Percentiles rank a stretch among this genome's conserved stretches.
phyloP scores from a whole-genome alignment of 2,113 vertebrate species.

The Ascaphus truei region DNA sequence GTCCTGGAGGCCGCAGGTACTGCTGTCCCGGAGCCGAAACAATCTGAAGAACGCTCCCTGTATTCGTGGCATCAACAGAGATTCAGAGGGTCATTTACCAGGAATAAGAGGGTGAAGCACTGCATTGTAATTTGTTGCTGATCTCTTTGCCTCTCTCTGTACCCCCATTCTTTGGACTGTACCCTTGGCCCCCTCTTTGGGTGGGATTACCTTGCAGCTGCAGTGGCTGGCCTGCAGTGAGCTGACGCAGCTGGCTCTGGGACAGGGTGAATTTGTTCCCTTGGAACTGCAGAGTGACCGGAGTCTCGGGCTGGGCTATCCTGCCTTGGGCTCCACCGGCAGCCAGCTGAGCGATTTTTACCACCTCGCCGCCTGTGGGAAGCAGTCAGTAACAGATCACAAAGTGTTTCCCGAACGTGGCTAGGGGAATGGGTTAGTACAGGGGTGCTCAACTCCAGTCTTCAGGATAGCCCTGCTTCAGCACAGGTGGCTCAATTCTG shows the following conservation, averaged over 20 bases:
- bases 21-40: conserved; percentile 78
- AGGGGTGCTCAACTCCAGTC: too few species aligned
- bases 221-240: conserved; percentile 86
- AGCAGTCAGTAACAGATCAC: conserved; percentile 13
- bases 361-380: conserved; percentile 77
- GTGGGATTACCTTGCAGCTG: conserved; percentile 83
- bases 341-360: conserved; percentile 82
- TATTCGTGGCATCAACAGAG: too few species aligned
- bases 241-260: conserved; percentile 86
- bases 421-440: too few species aligned
- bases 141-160: neutral
- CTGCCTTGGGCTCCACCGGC: conserved; percentile 76
- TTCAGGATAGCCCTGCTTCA: too few species aligned
- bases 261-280: conserved; percentile 91
- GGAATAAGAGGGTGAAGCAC: too few species aligned
- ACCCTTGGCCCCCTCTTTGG: neutral
- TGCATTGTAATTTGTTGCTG: too few species aligned
- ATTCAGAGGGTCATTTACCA: too few species aligned
- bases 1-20: conserved; percentile 75
- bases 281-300: conserved; percentile 88
- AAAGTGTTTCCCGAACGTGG: too few species aligned
- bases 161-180: neutral
- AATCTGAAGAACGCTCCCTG: conserved; percentile 90
- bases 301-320: conserved; percentile 81
- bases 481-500: too few species aligned